Evolutionary conservation across 1,140 invertebrate genomes (phyloP).

Genomic region (Trachelipus rathkii): DNA sequence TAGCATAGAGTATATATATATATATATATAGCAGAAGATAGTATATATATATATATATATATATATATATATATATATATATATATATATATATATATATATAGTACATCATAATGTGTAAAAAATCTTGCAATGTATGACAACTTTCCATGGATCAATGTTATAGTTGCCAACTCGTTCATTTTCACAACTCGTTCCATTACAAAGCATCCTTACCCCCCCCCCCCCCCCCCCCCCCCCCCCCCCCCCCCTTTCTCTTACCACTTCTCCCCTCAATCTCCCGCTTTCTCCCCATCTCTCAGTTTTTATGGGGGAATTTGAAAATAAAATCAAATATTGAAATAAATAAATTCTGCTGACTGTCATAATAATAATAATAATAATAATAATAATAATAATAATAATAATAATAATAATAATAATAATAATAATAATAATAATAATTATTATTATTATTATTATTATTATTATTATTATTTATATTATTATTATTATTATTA

Average conservation of each 20-base stretch:
- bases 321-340: too few species aligned
- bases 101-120: background rate
- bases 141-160: background rate
- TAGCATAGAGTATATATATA: background rate
- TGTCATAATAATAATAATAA: constrained; percentile 12
- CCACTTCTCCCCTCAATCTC: background rate
- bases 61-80: constrained; percentile 15
- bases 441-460: too few species aligned
- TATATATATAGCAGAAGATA: background rate
- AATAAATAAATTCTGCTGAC: background rate
- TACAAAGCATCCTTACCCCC: background rate
- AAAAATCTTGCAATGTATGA: background rate
- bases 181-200: background rate
- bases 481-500: too few species aligned
- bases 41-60: constrained; percentile 13
- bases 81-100: constrained; percentile 11
- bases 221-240: background rate
- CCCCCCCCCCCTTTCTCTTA: background rate
- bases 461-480: too few species aligned
- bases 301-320: too few species aligned
- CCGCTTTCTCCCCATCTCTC: background rate
- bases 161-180: background rate
- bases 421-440: background rate
- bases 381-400: constrained; percentile 12
- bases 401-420: constrained; percentile 13